A percentile compares a stretch with the other conserved stretches of the same genome.
Evolutionary conservation across 2,888 invertebrate genomes (phyloP).

Genomic region (Sturmia bella): DNA sequence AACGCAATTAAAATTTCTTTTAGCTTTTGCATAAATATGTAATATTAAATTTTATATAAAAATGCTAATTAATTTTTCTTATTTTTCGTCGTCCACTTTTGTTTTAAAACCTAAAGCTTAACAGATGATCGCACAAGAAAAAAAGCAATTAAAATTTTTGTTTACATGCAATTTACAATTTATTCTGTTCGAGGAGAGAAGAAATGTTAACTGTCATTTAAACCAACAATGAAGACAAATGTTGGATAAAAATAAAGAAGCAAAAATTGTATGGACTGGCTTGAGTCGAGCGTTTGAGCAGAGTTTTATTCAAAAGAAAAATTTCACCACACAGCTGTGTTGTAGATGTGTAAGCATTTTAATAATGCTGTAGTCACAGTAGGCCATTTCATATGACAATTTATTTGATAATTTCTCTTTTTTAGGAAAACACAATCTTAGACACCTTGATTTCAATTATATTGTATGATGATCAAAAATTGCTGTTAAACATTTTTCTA

Average conservation of each 20-base stretch:
- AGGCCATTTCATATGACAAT: not conserved
- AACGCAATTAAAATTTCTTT: not conserved
- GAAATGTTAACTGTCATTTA: slow-evolving; percentile 59
- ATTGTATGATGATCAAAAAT: too few relatives aligned
- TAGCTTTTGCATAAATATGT: slow-evolving; percentile 54
- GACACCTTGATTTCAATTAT: too few relatives aligned
- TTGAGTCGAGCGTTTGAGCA: slow-evolving; percentile 34
- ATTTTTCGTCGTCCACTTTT: slow-evolving; percentile 5
- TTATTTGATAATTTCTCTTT: too few relatives aligned
- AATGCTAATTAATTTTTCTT: slow-evolving; percentile 50
- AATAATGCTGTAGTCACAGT: slow-evolving; percentile 25
- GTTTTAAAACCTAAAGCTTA: slow-evolving; percentile 14
- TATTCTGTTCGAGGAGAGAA: slow-evolving; percentile 36
- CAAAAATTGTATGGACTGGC: slow-evolving; percentile 27
- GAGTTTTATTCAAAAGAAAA: slow-evolving; percentile 49
- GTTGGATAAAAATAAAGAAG: slow-evolving; percentile 16
- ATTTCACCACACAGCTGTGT: slow-evolving; percentile 59
- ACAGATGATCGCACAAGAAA: slow-evolving; percentile 16
- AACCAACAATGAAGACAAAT: slow-evolving; percentile 34
- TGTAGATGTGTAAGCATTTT: not conserved
- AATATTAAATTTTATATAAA: slow-evolving; percentile 33
- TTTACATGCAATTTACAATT: slow-evolving; percentile 61
- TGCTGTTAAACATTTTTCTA: too few relatives aligned
- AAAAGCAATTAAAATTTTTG: slow-evolving; percentile 25
- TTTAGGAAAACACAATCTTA: too few relatives aligned